A percentile compares a stretch with the other conserved stretches of the same genome.
phyloP scores from a whole-genome alignment of 2,888 invertebrate species.

The Ethmia dodecea region DNA sequence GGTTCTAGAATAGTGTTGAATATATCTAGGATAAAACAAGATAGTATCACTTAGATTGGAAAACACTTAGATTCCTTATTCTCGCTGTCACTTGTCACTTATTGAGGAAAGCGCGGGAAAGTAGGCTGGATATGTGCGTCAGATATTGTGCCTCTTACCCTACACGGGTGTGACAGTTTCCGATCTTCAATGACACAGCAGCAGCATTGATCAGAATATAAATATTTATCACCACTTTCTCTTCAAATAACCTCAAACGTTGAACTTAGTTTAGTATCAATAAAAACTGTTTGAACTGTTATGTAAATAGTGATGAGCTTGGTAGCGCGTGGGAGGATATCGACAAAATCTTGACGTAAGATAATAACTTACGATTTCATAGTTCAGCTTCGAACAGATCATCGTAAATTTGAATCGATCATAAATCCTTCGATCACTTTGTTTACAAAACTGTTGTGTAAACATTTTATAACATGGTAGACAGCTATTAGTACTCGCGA shows the following conservation, averaged over 20 bases:
- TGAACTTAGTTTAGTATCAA: no score
- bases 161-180: slow-evolving; percentile 51
- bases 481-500: not conserved
- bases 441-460: slow-evolving; percentile 33
- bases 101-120: slow-evolving; percentile 34
- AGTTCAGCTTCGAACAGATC: slow-evolving; percentile 23
- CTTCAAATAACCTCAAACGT: no score
- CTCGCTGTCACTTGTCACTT: not conserved
- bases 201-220: slow-evolving; percentile 22
- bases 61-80: no score
- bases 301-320: slow-evolving; percentile 18
- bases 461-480: slow-evolving; percentile 13
- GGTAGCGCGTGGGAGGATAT: slow-evolving; percentile 20
- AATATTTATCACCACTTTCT: not conserved
- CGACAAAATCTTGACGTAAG: slow-evolving; percentile 16
- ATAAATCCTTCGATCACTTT: slow-evolving; percentile 39
- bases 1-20: no score
- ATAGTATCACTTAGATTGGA: no score
- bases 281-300: slow-evolving; percentile 5
- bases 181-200: slow-evolving; percentile 33
- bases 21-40: no score
- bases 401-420: slow-evolving; percentile 40
- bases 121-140: slow-evolving; percentile 49
- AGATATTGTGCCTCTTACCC: slow-evolving; percentile 44
- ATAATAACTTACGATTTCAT: slow-evolving; percentile 22